Evolutionary conservation across 2,888 invertebrate species (phyloP), one percentile per base, ranked within the genome.

Genomic region (Troides oblongomaculatus): DNA sequence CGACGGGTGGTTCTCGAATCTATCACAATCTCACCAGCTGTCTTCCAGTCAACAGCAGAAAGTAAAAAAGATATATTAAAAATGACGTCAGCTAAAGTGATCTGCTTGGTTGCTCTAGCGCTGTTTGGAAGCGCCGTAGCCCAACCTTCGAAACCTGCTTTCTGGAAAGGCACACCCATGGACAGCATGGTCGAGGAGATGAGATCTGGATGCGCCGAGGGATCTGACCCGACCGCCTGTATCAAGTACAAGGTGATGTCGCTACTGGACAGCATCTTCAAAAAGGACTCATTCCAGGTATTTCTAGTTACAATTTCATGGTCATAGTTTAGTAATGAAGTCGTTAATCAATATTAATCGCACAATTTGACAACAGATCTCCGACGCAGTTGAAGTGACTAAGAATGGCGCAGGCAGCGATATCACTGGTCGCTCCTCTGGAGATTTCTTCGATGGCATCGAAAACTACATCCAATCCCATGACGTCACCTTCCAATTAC

Each of bases 241-340:
- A 95, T 97, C 88, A 97, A 97, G 87, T 96, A 95, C 93, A 96
- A 96, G 85, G 96, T 96, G 74, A 95, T 97, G 93, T 95, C 95
- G 73, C 93, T 96, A 75, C 89, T 97, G 84, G 96, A 97, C 86
- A 95, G 95, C 79, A 94, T 97, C 78, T 94, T 97, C 88, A 95
- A 95, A 85, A 96, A 96, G 90, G 96, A 97, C 83, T 94, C 94
- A 76, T 96, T 95, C 89, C 95, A 96, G 94, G 96, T 96, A 92
- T 30, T 57, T 46, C 10, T 36, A n/a, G 23, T 58, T 23, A 58
- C 57, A 58, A 12, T 14, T 58, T 12, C 12, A 58, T 58, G 21
- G 21, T 12, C 23, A 12, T 4, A 12, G 4, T 6, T 58, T 58
- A 23, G 10, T 23, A 7, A 21, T 7, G 7, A 10, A 23, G 1